Conservation (phyloP, 2,113 vertebrate genomes). For the Rhynchopsitta pachyrhyncha region DNA sequence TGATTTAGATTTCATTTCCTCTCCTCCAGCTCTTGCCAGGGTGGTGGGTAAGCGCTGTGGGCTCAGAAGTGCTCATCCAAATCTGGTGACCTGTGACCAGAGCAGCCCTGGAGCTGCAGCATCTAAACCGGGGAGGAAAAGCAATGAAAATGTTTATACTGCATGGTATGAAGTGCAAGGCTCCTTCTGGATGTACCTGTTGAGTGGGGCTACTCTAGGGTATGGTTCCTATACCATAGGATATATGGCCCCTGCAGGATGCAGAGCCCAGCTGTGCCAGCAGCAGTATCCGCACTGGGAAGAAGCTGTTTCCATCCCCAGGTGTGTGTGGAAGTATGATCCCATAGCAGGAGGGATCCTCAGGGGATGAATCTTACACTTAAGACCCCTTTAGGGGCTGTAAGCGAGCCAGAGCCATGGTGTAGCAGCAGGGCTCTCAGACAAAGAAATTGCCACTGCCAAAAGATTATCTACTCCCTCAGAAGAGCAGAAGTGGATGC, state of each 20-base stretch:
- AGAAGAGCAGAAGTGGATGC: background rate
- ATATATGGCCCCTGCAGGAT: background rate
- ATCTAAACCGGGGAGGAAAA: background rate
- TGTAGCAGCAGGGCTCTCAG: background rate
- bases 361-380: background rate
- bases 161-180: background rate
- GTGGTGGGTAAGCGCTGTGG: background rate
- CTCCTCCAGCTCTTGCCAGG: background rate
- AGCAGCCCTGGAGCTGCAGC: fast-evolving
- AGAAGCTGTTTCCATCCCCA: background rate
- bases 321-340: background rate
- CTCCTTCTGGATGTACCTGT: background rate
- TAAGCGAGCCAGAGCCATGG: background rate
- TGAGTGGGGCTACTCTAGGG: background rate
- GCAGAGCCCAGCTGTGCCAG: background rate
- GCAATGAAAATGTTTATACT: background rate
- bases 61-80: background rate
- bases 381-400: background rate
- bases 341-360: background rate
- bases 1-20: background rate
- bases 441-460: background rate
- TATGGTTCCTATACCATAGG: background rate
- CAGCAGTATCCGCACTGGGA: fast-evolving
- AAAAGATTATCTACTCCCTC: background rate
- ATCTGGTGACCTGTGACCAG: background rate